A percentile compares a stretch with the other conserved stretches of the same genome.
These are phyloP conservation scores for Drosophila bocqueti DNA, from an alignment of 1,140 invertebrate genomes.

Conservation along the genomic window DNA sequence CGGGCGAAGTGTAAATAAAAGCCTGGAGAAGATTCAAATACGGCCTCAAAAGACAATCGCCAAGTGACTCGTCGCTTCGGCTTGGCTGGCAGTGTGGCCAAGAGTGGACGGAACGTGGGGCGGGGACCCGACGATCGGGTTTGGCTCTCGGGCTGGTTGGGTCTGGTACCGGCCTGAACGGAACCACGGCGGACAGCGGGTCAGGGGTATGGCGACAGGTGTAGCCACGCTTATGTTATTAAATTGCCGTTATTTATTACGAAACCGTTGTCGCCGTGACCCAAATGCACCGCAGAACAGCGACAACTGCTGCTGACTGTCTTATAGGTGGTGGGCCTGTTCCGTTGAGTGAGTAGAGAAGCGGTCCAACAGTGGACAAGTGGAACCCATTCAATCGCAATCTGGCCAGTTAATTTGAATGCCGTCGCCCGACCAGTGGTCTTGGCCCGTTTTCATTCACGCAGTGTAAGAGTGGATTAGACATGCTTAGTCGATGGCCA, in stretches of 20 bases:
- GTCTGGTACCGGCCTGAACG: conserved; percentile 27
- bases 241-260: conserved; percentile 82
- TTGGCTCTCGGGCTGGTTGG: conserved; percentile 12
- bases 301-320: conserved; percentile 36
- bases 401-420: conserved; percentile 65
- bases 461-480: conserved; percentile 41
- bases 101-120: background rate
- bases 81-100: conserved; percentile 19
- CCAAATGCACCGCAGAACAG: conserved; percentile 68
- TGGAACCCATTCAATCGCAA: conserved; percentile 34
- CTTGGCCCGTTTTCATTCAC: conserved; percentile 63
- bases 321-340: conserved; percentile 18
- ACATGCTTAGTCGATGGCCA: conserved; percentile 62
- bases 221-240: conserved; percentile 73
- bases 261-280: conserved; percentile 74
- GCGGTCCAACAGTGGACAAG: conserved; percentile 40
- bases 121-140: conserved; percentile 33
- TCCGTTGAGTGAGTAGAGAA: conserved; percentile 35
- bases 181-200: conserved; percentile 11
- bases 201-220: conserved; percentile 49
- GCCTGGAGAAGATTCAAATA: conserved; percentile 49
- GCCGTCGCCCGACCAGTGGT: conserved; percentile 28
- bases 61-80: conserved; percentile 59
- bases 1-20: conserved; percentile 54
- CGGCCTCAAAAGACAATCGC: conserved; percentile 20